Evolutionary conservation across 2,888 invertebrate genomes (phyloP), one percentile per base, ranked within the genome.

Genomic region (Brenthis hecate): DNA sequence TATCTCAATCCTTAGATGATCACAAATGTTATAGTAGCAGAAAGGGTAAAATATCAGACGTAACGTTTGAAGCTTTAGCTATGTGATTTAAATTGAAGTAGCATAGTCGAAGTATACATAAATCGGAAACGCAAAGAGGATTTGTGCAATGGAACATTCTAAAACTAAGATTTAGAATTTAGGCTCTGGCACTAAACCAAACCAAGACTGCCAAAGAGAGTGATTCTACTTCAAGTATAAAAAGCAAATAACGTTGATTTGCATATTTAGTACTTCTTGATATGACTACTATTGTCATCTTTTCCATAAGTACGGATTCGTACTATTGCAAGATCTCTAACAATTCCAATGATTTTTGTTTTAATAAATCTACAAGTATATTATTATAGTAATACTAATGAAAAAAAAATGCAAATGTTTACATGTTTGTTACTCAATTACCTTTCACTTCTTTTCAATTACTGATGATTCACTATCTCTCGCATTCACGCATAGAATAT

Each of bases 111-210:
- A 28, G 65, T 50, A 47, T 53, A 47, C 14, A 53, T 53, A 53
- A 61, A 61, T 50, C 51, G 68, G 65, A 65, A 65, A 61, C 56
- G 60, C 51, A 65, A 65, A 72, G 66, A 65, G 72, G 66, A 73
- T 73, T 71, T 69, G 58, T 66, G 57, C 65, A 66, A 71, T 68
- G 63, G 64, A 66, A 67, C 60, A 64, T 56, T 65, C 65, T 66
- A 64, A 57, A 68, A 71, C 71, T 66, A 68, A 67, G 71, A 66
- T 68, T 68, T 72, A 62, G 70, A 65, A 58, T 69, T 65, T 66
- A 67, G 57, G 61, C 36, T 32, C 66, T 71, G 69, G 66, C 72
- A 71, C 66, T 58, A 58, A 68, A 65, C 64, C 54, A 48, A 58
- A 55, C 55, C 60, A 64, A 50, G 19, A 4, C 51, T 58, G 50